Evolutionary conservation across 2,797 vertebrate species (phyloP).

Genomic region (Lophotriccus pileatus): DNA sequence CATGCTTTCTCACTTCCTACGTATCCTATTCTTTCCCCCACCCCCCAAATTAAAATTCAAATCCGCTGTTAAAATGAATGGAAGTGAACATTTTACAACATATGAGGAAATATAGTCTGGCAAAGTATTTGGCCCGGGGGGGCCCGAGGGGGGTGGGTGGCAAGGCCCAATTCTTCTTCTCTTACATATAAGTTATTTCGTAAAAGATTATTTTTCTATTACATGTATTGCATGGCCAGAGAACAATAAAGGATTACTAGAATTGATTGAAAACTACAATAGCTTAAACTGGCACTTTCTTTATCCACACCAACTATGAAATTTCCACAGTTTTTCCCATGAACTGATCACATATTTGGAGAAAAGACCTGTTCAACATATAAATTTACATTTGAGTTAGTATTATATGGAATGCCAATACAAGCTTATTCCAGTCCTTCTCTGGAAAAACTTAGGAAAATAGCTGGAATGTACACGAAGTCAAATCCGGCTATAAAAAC

Average conservation of each 20-base stretch:
- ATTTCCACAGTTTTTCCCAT: not conserved
- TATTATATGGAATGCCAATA: not conserved
- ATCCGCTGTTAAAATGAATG: constrained; percentile 18
- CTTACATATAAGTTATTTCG: not conserved
- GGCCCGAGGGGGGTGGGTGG: no score
- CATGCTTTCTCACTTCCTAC: not conserved
- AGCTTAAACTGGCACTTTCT: not conserved
- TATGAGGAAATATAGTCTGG: not conserved
- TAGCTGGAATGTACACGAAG: not conserved
- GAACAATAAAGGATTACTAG: not conserved
- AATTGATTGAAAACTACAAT: not conserved
- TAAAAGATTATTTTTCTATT: not conserved
- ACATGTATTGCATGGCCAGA: not conserved
- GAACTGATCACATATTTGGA: not conserved
- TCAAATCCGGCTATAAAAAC: not conserved
- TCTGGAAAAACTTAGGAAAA: not conserved
- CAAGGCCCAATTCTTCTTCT: not conserved
- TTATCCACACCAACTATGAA: not conserved
- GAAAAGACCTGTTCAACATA: not conserved
- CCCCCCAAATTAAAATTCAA: not conserved
- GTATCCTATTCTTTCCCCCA: not conserved
- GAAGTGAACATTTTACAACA: not conserved
- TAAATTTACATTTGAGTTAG: not conserved
- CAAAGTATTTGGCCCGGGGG: not conserved
- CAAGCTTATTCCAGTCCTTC: not conserved